Evolutionary conservation across 1,140 invertebrate species (phyloP), one percentile per base, ranked within the genome.

Genomic region (Phenacoccus solenopsis): DNA sequence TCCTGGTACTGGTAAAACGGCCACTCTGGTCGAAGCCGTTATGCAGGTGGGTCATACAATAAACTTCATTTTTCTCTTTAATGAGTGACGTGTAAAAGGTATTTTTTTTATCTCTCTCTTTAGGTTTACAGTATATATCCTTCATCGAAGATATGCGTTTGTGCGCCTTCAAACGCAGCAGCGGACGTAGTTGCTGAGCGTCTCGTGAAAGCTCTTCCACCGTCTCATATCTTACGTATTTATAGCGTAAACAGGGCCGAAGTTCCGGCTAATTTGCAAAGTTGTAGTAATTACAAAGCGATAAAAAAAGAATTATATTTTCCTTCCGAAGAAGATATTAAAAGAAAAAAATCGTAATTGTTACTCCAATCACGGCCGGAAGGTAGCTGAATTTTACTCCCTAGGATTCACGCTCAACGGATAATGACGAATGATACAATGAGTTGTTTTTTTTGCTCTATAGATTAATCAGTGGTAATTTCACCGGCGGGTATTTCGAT

Each of bases 1-100:
- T 56, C 94, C 94, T 1, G 94, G 94, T 5, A 96, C 93, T n/a
- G 94, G 94, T 20, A 97, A 98, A 82, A 97, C 94, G 0, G 80
- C 95, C 0, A 97, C 94, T 4, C 77, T 97, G 4, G 88, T 94
- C 20, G 94, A 98, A 81, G 82, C 87, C 0, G 85, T 94, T 24
- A 76, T 95, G 24, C 95, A 98, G 80, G 83, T 95, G 10, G 12
- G 67, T 22, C 56, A 22, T 59, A n/a, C 10, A 24, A 3, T 27
- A 67, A 12, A 24, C 12, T 28, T 5, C 64, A 16, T 49, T 24
- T 20, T 10, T 16, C 5, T 24, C 25, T 27, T 7, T 25, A 5
- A 12, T 67, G 64, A n/a, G 12, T 7, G 56, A 5, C 28, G 24
- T 68, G 25, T 28, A 24, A 59, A 20, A 59, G 5, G 56, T 10